Percentiles rank a stretch among this genome's conserved stretches.
phyloP scores from a whole-genome alignment of 1,140 invertebrate species.

The Pentalonia nigronervosa region DNA sequence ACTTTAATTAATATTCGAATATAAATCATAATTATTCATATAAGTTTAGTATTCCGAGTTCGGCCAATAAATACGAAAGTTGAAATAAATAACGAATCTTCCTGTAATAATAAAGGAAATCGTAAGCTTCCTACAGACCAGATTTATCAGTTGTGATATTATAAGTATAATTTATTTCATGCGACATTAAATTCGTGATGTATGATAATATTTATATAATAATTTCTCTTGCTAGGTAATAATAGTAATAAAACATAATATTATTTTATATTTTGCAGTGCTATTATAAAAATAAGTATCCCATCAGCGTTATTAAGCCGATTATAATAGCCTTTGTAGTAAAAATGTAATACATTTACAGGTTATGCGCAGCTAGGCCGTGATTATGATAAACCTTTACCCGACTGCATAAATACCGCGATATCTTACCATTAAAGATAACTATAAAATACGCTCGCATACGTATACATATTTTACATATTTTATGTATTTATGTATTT shows the following conservation, averaged over 20 bases:
- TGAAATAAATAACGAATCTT: neutral
- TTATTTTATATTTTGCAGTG: neutral
- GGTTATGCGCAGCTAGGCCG: neutral
- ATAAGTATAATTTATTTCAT: conserved; percentile 20
- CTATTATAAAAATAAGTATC: conserved; percentile 3
- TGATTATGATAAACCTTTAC: conserved; percentile 12
- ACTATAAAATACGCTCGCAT: neutral
- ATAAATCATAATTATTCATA: neutral
- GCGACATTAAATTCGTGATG: neutral
- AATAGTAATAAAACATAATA: neutral
- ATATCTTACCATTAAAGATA: conserved; percentile 4
- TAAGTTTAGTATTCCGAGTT: neutral
- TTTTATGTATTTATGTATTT: neutral
- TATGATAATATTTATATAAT: neutral
- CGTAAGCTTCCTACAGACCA: neutral
- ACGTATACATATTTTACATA: neutral
- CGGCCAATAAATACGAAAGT: neutral
- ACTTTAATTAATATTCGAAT: neutral
- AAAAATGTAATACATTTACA: neutral
- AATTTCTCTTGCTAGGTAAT: neutral
- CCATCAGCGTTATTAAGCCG: conserved; percentile 1
- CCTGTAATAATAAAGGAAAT: neutral
- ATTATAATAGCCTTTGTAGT: conserved; percentile 23
- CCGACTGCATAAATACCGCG: neutral
- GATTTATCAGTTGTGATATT: neutral